Conservation (phyloP, 1,140 invertebrate genomes). For the Apocrypta bakeri region DNA sequence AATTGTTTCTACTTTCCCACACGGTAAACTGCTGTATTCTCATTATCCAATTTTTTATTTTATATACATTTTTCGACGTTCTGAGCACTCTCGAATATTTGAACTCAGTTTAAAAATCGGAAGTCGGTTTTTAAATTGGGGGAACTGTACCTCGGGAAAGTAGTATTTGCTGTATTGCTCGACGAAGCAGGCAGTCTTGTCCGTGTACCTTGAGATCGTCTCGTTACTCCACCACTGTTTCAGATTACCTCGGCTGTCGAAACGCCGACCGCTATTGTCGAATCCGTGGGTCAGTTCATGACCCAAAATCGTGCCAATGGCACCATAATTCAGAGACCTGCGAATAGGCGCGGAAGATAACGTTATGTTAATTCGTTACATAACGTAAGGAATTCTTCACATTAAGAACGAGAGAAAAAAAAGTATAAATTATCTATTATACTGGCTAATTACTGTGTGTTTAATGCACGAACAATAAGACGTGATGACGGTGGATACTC, state of each 20-base stretch:
- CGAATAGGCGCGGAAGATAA: not conserved
- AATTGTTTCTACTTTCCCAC: too few species aligned
- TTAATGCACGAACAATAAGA: not conserved
- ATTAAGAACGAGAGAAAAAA: too few species aligned
- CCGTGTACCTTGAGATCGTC: slow-evolving; percentile 80
- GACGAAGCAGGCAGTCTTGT: slow-evolving; percentile 89
- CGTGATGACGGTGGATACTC: not conserved
- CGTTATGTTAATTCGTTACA: too few species aligned
- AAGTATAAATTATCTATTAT: too few species aligned
- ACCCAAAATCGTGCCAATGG: slow-evolving; percentile 86
- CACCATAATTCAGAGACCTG: slow-evolving; percentile 88
- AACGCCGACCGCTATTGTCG: slow-evolving; percentile 85
- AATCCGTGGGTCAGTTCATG: slow-evolving; percentile 92
- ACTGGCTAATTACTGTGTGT: too few species aligned
- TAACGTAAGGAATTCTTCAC: too few species aligned
- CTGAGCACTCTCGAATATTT: too few species aligned
- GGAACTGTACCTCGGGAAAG: slow-evolving; percentile 61
- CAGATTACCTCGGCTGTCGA: slow-evolving; percentile 83
- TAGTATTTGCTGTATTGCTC: slow-evolving; percentile 90
- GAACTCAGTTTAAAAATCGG: too few species aligned
- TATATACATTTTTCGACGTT: too few species aligned
- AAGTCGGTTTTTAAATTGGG: too few species aligned
- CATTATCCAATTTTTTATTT: too few species aligned
- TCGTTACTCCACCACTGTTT: slow-evolving; percentile 90
- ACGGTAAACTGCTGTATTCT: too few species aligned